Conservation (phyloP, 2,797 vertebrate genomes). For the Brachyalestes nurse region DNA sequence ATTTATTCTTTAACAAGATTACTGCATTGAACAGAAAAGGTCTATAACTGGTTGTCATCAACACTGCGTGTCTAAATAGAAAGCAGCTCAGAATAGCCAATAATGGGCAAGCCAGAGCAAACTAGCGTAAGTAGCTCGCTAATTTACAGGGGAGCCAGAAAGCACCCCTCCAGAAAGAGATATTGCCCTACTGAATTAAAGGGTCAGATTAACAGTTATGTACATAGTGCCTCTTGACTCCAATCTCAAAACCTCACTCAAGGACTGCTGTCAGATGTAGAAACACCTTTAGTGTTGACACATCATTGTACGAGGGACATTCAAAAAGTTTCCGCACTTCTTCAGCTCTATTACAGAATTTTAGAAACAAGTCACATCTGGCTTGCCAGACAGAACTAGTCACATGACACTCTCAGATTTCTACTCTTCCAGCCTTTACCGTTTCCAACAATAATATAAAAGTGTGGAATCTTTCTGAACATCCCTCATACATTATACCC, state of each 20-base stretch:
- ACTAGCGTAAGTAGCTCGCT: neutral
- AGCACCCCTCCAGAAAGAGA: neutral
- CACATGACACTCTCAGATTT: too few relatives aligned
- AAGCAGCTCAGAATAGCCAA: too few relatives aligned
- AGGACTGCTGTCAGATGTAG: neutral
- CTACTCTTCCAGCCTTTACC: too few relatives aligned
- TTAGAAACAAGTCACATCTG: too few relatives aligned
- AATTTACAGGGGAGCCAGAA: neutral
- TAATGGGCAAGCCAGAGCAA: neutral
- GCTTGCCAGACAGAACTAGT: too few relatives aligned
- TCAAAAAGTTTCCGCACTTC: too few relatives aligned
- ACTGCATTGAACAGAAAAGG: too few relatives aligned
- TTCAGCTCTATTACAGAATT: too few relatives aligned
- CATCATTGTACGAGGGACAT: neutral
- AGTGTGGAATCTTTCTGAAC: too few relatives aligned
- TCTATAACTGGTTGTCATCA: neutral
- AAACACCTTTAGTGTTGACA: conserved; percentile 32
- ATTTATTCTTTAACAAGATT: neutral
- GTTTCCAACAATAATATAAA: too few relatives aligned
- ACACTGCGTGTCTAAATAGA: neutral
- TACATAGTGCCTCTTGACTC: neutral
- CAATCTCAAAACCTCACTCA: neutral
- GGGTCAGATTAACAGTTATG: neutral
- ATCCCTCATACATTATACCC: neutral
- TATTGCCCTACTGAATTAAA: neutral